These are phyloP conservation scores for Tetanocera ferruginea DNA, from an alignment of 2,888 invertebrate species.

Conservation along the genomic window DNA sequence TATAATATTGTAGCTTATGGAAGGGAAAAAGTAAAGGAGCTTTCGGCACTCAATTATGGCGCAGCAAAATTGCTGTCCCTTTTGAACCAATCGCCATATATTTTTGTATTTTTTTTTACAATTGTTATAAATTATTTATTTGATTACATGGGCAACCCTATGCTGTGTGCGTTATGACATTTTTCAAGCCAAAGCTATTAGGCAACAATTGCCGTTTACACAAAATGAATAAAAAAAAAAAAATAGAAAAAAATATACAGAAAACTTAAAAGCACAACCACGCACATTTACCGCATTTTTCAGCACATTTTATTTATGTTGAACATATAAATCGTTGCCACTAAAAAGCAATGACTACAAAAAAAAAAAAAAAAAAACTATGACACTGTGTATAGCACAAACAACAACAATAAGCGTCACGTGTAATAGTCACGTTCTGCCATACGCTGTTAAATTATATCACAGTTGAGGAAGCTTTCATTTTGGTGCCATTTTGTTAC, in stretches of 20 bases:
- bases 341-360: slow-evolving; percentile 34
- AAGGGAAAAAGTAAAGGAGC: no score
- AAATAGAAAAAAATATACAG: not conserved
- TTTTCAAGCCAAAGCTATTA: not conserved
- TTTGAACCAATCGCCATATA: no score
- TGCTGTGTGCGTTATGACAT: no score
- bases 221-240: not conserved
- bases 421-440: slow-evolving; percentile 63
- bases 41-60: no score
- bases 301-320: no score
- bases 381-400: not conserved
- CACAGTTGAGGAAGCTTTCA: slow-evolving; percentile 49
- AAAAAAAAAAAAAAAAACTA: not conserved
- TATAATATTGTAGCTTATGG: no score
- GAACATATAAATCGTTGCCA: no score
- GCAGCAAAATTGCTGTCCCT: no score
- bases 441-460: slow-evolving; percentile 61
- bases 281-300: not conserved
- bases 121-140: no score
- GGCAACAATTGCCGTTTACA: not conserved
- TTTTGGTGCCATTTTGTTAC: not conserved
- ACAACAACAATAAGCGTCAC: slow-evolving; percentile 45
- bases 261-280: not conserved
- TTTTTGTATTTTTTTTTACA: no score
- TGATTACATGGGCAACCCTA: no score